Percentiles rank a stretch among this genome's conserved stretches.
Evolutionary conservation across 2,888 invertebrate genomes (phyloP).

Genomic region (Erpobdella octoculata): DNA sequence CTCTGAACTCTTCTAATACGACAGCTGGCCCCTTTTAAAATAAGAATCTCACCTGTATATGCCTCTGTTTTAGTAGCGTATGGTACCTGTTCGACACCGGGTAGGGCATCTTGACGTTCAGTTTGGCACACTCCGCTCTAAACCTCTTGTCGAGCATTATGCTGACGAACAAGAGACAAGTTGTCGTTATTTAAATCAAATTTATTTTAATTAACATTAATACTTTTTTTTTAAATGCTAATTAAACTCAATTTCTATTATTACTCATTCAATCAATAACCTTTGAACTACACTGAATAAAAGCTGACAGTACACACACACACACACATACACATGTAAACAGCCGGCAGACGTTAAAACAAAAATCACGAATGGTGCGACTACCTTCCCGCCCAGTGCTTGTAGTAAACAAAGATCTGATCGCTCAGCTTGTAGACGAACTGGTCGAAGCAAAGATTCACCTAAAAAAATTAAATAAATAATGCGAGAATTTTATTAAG

Average conservation of each 20-base stretch:
- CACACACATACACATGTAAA: background rate
- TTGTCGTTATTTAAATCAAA: too few relatives aligned
- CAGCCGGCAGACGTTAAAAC: too few relatives aligned
- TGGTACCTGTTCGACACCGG: slow-evolving; percentile 80
- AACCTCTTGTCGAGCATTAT: slow-evolving; percentile 94
- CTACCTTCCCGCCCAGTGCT: slow-evolving; percentile 87
- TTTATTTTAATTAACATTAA: background rate
- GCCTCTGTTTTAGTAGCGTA: slow-evolving; percentile 83
- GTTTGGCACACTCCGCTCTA: slow-evolving; percentile 81
- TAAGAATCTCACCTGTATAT: slow-evolving; percentile 59
- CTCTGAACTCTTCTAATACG: too few relatives aligned
- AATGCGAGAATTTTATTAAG: background rate
- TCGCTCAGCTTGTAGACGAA: slow-evolving; percentile 96
- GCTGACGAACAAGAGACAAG: slow-evolving; percentile 56
- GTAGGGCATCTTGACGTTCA: slow-evolving; percentile 68
- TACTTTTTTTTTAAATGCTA: background rate
- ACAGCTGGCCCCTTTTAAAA: too few relatives aligned
- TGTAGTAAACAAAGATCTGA: slow-evolving; percentile 94
- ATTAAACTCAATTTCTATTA: too few relatives aligned
- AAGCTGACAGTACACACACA: background rate
- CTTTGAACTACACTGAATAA: too few relatives aligned
- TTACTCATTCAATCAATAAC: too few relatives aligned
- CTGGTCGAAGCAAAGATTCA: slow-evolving; percentile 97
- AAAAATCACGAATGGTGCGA: too few relatives aligned
- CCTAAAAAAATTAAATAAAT: slow-evolving; percentile 51